phyloP scores from a whole-genome alignment of 1,140 invertebrate genomes.

The Theocolax elegans region DNA sequence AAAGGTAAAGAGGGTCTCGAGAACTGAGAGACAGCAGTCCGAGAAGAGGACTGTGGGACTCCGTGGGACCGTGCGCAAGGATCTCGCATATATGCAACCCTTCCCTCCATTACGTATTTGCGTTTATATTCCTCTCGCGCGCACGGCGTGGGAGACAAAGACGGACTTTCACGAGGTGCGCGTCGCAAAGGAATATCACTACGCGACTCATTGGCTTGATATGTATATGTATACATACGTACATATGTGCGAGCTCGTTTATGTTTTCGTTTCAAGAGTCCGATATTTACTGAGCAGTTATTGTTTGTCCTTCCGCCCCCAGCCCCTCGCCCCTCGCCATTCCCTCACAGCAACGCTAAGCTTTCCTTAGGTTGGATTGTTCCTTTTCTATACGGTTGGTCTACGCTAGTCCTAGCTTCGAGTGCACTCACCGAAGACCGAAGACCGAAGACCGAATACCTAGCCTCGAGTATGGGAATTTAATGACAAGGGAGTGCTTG shows the following conservation, averaged over 20 bases:
- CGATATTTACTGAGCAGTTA: conserved; percentile 7
- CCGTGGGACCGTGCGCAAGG: too few relatives aligned
- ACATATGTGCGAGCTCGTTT: too few relatives aligned
- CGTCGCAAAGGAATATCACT: too few relatives aligned
- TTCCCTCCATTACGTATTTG: neutral
- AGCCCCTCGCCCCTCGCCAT: too few relatives aligned
- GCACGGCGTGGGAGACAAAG: conserved; percentile 22
- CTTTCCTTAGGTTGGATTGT: neutral
- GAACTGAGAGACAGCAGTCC: neutral
- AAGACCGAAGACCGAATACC: neutral
- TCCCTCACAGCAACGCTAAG: too few relatives aligned
- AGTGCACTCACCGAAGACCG: too few relatives aligned
- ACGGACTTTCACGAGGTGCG: conserved; percentile 2
- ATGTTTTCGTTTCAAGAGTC: too few relatives aligned
- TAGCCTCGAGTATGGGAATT: neutral
- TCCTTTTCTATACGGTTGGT: too few relatives aligned
- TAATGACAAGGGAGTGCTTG: conserved; percentile 18
- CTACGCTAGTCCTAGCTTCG: too few relatives aligned
- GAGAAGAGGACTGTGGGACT: conserved; percentile 2
- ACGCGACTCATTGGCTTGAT: too few relatives aligned
- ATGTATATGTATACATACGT: too few relatives aligned
- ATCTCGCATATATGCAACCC: neutral
- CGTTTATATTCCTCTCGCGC: neutral
- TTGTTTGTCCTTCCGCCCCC: conserved; percentile 30
- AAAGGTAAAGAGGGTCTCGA: neutral